Conservation (phyloP, 2,797 vertebrate species). For the Odontamblyopus lacepedii region DNA sequence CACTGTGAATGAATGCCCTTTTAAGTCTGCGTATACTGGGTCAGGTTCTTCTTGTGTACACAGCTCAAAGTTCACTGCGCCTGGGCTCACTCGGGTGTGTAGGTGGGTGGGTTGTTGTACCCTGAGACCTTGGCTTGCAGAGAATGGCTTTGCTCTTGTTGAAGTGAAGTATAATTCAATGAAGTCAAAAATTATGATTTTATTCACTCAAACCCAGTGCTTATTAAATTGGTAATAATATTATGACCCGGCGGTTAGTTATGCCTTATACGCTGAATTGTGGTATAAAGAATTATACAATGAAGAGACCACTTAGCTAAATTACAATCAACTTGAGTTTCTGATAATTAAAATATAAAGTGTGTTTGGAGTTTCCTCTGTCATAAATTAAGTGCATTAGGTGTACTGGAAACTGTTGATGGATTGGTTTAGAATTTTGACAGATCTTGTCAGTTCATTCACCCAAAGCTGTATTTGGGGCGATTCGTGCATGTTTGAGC, state of each 20-base stretch:
- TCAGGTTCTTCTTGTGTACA: constrained; percentile 4
- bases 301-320: neutral
- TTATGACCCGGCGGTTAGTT: neutral
- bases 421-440: too few species aligned
- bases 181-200: neutral
- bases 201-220: neutral
- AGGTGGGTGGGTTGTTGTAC: constrained; percentile 6
- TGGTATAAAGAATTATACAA: neutral
- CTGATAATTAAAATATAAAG: neutral
- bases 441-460: too few species aligned
- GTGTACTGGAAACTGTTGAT: too few species aligned
- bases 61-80: neutral
- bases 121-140: constrained; percentile 2
- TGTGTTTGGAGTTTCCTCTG: too few species aligned
- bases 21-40: neutral
- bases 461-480: too few species aligned
- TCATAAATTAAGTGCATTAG: too few species aligned
- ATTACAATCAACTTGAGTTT: neutral
- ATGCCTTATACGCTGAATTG: neutral
- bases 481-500: too few species aligned
- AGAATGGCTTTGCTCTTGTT: neutral
- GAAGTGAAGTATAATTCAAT: neutral
- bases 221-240: neutral
- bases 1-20: neutral
- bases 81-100: constrained; percentile 4